Evolutionary conservation across 2,888 invertebrate genomes (phyloP), one percentile per base, ranked within the genome.

Genomic region (Polymixis flavicincta): DNA sequence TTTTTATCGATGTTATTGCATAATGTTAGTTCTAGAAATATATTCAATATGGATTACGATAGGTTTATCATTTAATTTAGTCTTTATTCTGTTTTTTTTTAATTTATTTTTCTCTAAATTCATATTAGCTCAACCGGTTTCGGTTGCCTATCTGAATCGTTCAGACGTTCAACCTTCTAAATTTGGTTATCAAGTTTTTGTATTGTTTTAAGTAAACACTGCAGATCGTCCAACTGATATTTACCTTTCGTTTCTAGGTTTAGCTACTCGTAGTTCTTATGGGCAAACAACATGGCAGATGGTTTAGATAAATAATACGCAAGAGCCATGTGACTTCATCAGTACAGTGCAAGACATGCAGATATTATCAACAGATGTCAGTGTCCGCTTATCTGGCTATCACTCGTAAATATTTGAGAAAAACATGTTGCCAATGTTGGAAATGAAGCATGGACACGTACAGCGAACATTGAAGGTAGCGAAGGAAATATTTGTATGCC

Each of bases 371-470:
- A 71, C 70, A 52, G 32, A 74, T 73, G 87, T 88, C 81, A 85
- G 76, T 78, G 87, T 25, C 76, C 88, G 74, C 81, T 88, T 88
- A 87, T 86, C 87, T 78, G 66, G 52, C 73, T 77, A 65, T 64
- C 67, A n/a, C 57, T 66, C 13, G 78, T 72, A 88, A 88, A 85
- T 87, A 87, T 87, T 87, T 88, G 71, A 61, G 70, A 78, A 64
- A 74, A 76, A 76, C 70, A 74, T 71, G 54, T 42, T 71, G 63
- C 63, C 72, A 63, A 71, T 64, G 64, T 85, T 65, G 50, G 17
- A 52, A 76, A 76, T 67, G 11, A 85, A 77, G n/a, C 37, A 37
- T 22, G 14, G 52, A n/a, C 65, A 71, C 57, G 50, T 65, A 52
- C 60, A 65, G 45, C 32, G 42, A 65, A 63, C 25, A 48, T 68